A percentile compares a stretch with the other conserved stretches of the same genome.
These are phyloP conservation scores for Pseudopipra pipra DNA, from an alignment of 2,113 vertebrate species.

Conservation along the genomic window DNA sequence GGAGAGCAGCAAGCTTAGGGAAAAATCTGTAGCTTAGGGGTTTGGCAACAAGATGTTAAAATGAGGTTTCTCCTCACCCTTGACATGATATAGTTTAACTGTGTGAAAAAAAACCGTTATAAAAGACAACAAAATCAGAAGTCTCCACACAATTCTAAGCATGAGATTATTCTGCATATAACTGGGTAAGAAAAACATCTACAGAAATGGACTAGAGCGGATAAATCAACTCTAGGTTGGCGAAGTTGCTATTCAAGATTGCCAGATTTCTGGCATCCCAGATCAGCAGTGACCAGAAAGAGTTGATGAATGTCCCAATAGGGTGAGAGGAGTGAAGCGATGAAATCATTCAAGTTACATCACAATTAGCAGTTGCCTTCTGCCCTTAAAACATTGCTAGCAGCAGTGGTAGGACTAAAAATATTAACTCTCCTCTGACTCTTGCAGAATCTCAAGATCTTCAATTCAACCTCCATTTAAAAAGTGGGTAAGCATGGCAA, in stretches of 20 bases:
- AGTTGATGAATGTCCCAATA: neutral
- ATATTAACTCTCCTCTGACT: neutral
- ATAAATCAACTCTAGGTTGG: neutral
- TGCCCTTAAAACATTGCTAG: constrained; percentile 19
- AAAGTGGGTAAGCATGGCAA: neutral
- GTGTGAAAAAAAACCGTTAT: neutral
- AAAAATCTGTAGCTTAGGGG: neutral
- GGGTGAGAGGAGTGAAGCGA: constrained; percentile 13
- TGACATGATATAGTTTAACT: neutral
- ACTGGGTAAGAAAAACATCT: neutral
- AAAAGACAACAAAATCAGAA: neutral
- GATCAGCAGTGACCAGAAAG: constrained; percentile 19
- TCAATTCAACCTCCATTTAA: neutral
- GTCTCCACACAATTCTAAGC: neutral
- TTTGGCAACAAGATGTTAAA: neutral
- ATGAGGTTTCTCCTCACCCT: neutral
- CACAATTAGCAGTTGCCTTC: constrained; percentile 38
- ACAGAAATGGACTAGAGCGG: neutral
- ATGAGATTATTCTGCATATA: neutral
- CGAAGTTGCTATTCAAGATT: neutral
- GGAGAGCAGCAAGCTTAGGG: neutral
- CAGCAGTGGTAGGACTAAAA: neutral
- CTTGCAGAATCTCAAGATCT: neutral
- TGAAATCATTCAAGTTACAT: constrained; percentile 63
- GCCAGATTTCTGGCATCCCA: constrained; percentile 16